A percentile compares a stretch with the other conserved stretches of the same genome.
These are phyloP conservation scores for Lasioglossum zephyrum DNA, from an alignment of 2,888 invertebrate genomes.

Conservation along the genomic window DNA sequence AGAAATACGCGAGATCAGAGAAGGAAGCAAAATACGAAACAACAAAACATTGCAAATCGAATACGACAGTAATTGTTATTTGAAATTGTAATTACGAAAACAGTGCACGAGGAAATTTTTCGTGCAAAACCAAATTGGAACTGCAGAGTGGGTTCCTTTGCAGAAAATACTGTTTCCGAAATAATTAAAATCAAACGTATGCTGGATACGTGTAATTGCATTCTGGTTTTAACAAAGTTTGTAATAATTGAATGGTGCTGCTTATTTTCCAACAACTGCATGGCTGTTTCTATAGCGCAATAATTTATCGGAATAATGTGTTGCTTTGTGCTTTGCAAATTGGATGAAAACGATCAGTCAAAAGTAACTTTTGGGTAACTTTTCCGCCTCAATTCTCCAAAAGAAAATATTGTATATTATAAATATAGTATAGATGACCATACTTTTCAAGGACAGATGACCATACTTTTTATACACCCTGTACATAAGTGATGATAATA, in stretches of 20 bases:
- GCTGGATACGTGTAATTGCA: neutral
- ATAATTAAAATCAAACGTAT: neutral
- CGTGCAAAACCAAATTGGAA: conserved; percentile 12
- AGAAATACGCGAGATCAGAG: neutral
- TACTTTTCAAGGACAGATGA: too few species aligned
- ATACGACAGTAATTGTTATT: neutral
- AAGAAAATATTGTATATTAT: too few species aligned
- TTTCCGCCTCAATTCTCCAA: too few species aligned
- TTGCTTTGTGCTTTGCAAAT: too few species aligned
- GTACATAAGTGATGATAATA: too few species aligned
- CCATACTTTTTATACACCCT: too few species aligned
- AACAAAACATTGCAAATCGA: neutral
- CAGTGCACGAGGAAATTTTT: conserved; percentile 2
- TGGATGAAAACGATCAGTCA: too few species aligned
- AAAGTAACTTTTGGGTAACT: too few species aligned
- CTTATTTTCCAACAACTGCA: too few species aligned
- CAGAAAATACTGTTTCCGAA: neutral
- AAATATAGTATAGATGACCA: too few species aligned
- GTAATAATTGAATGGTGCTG: neutral
- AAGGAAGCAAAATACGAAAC: neutral
- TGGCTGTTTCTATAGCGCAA: neutral
- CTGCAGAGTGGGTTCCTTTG: neutral
- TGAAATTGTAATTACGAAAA: neutral
- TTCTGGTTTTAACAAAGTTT: neutral
- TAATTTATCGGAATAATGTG: too few species aligned